phyloP scores from a whole-genome alignment of 2,888 invertebrate genomes.

The Rhabditophanes sp. region DNA sequence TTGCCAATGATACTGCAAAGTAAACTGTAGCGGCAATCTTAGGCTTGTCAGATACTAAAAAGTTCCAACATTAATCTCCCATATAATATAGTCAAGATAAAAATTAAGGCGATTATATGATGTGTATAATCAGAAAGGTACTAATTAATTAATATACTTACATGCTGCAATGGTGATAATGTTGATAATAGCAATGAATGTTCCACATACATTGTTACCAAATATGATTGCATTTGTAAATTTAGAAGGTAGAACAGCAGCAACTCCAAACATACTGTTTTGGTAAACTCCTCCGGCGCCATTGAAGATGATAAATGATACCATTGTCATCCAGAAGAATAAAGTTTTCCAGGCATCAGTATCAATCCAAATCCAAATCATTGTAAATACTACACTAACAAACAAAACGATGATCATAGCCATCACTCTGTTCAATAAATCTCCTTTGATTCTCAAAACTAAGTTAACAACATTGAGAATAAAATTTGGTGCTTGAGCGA shows the following conservation, averaged over 20 bases:
- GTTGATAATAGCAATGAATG: constrained; percentile 38
- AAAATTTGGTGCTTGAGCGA: constrained; percentile 80
- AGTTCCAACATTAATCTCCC: too few species aligned
- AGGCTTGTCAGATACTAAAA: constrained; percentile 14
- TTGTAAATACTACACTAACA: constrained; percentile 45
- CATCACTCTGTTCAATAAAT: constrained; percentile 69
- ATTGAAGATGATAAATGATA: constrained; percentile 47
- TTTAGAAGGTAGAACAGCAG: constrained; percentile 63
- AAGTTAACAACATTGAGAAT: constrained; percentile 57
- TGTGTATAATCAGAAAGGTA: too few species aligned
- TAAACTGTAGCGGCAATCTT: constrained; percentile 72
- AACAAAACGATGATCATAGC: constrained; percentile 31
- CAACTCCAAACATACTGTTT: constrained; percentile 87
- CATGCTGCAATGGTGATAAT: constrained; percentile 37
- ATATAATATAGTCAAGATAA: too few species aligned
- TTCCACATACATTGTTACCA: constrained; percentile 44
- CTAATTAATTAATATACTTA: too few species aligned
- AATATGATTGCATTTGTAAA: constrained; percentile 87
- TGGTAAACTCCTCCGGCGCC: constrained; percentile 76
- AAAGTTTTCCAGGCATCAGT: constrained; percentile 42
- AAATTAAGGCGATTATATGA: too few species aligned
- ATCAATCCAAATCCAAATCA: constrained; percentile 47
- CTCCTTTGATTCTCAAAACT: constrained; percentile 48
- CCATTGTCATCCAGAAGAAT: constrained; percentile 48
- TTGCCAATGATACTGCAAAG: constrained; percentile 79